Evolutionary conservation across 92 coral and sea anemone species (phyloP), one percentile per base, ranked within the genome.

Genomic region (Muricea muricata): DNA sequence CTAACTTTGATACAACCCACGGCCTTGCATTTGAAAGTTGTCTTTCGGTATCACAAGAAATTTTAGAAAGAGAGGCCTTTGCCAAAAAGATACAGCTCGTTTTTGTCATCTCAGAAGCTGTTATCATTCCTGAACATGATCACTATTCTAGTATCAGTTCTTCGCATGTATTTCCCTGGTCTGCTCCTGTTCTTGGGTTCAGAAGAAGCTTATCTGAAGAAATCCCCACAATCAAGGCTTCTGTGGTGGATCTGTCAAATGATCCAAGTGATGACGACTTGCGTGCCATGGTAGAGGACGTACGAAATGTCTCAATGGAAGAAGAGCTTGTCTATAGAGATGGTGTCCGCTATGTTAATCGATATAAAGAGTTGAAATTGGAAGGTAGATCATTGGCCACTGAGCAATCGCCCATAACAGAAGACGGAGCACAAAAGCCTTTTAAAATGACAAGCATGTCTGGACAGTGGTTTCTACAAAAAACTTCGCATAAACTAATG

Each of bases 331-430:
- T 89, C 32, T 81, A 75, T 15, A 79, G 93, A 45, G 79, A 47
- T 18, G 87, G 89, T n/a, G 76, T 48, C 20, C 87, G 93, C 12
- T 93, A 84, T 78, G 90, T 88, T n/a, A 93, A 88, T 80, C 90
- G 89, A 14, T 18, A 87, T 6, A 73, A 29, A 14, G 78, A 88
- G 75, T 56, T 88, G 24, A 34, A 83, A 37, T 58, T 48, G 34
- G 32, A 67, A 8, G 72, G 81, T 17, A 42, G 63, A 6, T 32
- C 30, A 35, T 7, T 57, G 74, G 45, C 70, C 9, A 46, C 65
- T 21, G 39, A 35, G 29, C 20, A 14, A 15, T 45, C 31, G 0
- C 42, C 47, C 50, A 55, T 55, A 3, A 11, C 14, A 18, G 25
- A 52, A 0, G 74, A 46, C 15, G 65, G 50, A 28, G 31, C 32